These are phyloP conservation scores for Oreohelix idahoensis DNA, from an alignment of 1,140 invertebrate genomes.

Conservation along the genomic window DNA sequence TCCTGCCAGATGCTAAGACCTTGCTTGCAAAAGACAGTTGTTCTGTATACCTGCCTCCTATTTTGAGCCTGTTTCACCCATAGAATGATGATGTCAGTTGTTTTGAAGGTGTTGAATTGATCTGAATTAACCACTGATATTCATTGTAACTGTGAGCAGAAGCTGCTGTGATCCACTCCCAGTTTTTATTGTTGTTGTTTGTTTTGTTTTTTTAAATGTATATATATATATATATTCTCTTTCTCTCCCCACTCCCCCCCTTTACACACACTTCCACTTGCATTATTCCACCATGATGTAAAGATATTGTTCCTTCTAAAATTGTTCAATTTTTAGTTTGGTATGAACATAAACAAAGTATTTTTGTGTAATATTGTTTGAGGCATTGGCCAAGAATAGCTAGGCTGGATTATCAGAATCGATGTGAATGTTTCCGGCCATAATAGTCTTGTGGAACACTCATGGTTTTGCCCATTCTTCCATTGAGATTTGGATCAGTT, in stretches of 20 bases:
- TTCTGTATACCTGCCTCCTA: neutral
- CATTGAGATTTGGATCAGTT: too few relatives aligned
- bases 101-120: slow-evolving; percentile 12
- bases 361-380: neutral
- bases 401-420: too few relatives aligned
- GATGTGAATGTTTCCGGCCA: too few relatives aligned
- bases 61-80: neutral
- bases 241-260: too few relatives aligned
- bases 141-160: slow-evolving; percentile 20
- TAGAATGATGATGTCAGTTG: neutral
- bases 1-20: too few relatives aligned
- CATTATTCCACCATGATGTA: neutral
- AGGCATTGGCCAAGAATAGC: too few relatives aligned
- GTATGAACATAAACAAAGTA: too few relatives aligned
- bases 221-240: too few relatives aligned
- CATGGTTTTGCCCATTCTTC: too few relatives aligned
- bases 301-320: neutral
- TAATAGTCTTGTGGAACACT: too few relatives aligned
- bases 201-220: too few relatives aligned
- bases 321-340: neutral
- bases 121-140: slow-evolving; percentile 37
- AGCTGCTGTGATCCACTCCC: neutral
- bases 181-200: neutral
- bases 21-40: neutral
- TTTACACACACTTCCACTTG: neutral